Conservation (phyloP, 2,888 invertebrate species). For the Dryobota labecula region DNA sequence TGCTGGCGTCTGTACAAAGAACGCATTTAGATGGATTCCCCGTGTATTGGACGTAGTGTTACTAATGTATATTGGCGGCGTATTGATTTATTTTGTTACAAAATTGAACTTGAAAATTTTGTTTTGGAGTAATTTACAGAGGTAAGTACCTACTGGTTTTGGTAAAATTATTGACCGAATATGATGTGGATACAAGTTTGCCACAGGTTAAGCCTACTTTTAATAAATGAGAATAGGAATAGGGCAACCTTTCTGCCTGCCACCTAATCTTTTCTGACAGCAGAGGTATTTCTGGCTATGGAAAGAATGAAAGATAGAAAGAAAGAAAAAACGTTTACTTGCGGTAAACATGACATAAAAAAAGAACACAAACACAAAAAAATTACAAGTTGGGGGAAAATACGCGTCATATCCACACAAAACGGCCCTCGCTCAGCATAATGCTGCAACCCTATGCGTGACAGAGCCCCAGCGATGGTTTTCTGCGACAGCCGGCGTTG, state of each 20-base stretch:
- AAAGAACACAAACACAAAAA: too few species aligned
- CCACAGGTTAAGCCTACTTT: background rate
- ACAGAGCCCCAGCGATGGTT: too few species aligned
- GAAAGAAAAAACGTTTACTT: too few species aligned
- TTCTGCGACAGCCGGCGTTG: too few species aligned
- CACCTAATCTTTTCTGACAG: too few species aligned
- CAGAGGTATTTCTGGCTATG: background rate
- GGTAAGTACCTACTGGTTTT: background rate
- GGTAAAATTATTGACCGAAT: background rate
- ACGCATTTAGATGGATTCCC: conserved; percentile 48
- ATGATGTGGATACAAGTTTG: background rate
- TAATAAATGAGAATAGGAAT: background rate
- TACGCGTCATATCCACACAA: too few species aligned
- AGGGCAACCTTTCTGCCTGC: background rate
- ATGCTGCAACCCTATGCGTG: too few species aligned
- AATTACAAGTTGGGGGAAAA: too few species aligned
- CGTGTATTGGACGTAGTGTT: conserved; percentile 1
- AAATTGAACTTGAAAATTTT: conserved; percentile 14
- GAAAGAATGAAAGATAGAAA: too few species aligned
- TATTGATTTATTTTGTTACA: conserved; percentile 25
- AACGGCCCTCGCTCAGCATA: too few species aligned
- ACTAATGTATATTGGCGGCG: conserved; percentile 13
- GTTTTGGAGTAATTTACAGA: background rate
- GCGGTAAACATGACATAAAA: too few species aligned
- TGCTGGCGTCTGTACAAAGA: too few species aligned